Evolutionary conservation across 2,797 vertebrate genomes (phyloP).

Genomic region (Podargus strigoides): DNA sequence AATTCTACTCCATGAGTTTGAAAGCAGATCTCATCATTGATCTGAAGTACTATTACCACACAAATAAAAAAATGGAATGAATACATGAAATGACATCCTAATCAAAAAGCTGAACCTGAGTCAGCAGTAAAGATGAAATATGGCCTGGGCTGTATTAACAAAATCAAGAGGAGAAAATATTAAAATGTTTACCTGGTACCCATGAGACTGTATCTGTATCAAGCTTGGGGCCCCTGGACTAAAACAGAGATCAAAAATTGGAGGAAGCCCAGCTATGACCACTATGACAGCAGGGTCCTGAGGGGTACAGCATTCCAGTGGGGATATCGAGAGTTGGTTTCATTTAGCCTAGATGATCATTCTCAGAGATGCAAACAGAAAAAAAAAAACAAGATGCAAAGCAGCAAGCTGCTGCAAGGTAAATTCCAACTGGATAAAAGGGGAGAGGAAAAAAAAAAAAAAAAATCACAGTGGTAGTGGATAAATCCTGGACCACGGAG

Average conservation of each 20-base stretch:
- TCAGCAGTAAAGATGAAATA: not conserved
- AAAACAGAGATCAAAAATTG: not conserved
- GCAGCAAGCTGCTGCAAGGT: not conserved
- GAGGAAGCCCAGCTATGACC: not conserved
- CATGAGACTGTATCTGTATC: not conserved
- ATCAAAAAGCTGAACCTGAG: not conserved
- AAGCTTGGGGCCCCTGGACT: not conserved
- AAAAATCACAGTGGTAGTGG: not conserved
- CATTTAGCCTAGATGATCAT: not conserved
- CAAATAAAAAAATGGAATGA: not conserved
- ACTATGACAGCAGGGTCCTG: rapidly evolving
- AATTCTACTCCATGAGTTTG: not conserved
- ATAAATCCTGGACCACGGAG: not conserved
- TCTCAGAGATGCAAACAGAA: not conserved
- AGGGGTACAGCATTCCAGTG: rapidly evolving
- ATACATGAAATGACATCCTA: not conserved
- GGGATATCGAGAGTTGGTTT: not conserved
- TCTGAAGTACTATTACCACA: not conserved
- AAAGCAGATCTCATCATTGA: not conserved
- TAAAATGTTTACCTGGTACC: not conserved
- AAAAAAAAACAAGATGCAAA: not conserved
- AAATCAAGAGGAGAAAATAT: not conserved
- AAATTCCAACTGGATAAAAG: not conserved
- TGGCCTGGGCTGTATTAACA: not conserved
- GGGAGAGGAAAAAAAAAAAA: too few relatives aligned